These are phyloP conservation scores for Hemibates koningsi DNA, from an alignment of 2,113 vertebrate species.

Conservation along the genomic window DNA sequence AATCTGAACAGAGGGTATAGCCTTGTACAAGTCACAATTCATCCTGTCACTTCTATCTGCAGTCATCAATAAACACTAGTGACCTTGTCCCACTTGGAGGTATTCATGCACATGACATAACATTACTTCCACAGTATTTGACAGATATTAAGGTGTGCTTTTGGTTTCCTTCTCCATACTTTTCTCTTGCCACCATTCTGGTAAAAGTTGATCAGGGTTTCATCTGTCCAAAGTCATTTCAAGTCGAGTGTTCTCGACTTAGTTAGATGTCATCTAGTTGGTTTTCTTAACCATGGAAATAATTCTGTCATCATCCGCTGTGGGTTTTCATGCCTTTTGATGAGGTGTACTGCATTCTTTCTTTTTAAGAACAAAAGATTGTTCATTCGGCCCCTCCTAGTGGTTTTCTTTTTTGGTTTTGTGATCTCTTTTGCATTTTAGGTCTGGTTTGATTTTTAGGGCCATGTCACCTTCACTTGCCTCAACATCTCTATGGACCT, in stretches of 20 bases:
- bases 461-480: neutral
- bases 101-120: neutral
- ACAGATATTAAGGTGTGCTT: neutral
- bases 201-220: neutral
- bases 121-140: neutral
- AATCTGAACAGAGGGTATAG: neutral
- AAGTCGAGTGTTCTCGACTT: neutral
- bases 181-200: neutral
- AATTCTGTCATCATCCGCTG: neutral
- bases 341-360: neutral
- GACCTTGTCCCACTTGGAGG: neutral
- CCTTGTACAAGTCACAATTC: accelerated
- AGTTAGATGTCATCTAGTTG: neutral
- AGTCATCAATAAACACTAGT: neutral
- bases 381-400: accelerated
- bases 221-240: neutral
- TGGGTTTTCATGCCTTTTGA: neutral
- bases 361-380: neutral
- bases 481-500: neutral
- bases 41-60: neutral
- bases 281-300: neutral
- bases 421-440: neutral
- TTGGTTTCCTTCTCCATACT: accelerated
- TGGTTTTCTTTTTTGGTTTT: neutral
- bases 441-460: neutral